These are phyloP conservation scores for Adelges cooleyi DNA, from an alignment of 1,140 invertebrate genomes.

Conservation along the genomic window DNA sequence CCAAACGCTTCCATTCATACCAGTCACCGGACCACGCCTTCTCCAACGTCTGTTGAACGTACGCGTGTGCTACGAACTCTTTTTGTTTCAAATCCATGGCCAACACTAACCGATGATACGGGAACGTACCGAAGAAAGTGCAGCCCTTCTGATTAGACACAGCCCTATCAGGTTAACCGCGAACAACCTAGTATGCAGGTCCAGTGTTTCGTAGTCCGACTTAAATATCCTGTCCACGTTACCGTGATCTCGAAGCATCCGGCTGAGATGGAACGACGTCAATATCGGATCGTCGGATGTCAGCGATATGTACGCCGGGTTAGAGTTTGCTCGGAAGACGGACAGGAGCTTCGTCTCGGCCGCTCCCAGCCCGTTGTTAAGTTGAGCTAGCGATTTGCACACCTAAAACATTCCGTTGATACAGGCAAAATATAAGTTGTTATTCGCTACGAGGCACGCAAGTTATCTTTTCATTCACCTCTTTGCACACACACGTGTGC, in stretches of 20 bases:
- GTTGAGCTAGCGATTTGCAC: neutral
- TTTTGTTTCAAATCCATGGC: constrained; percentile 62
- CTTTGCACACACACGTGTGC: constrained; percentile 46
- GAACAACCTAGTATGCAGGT: neutral
- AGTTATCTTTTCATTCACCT: too few relatives aligned
- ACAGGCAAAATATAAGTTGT: too few relatives aligned
- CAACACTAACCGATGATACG: constrained; percentile 50
- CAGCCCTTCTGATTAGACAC: constrained; percentile 39
- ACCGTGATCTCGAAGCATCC: neutral
- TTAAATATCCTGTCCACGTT: neutral
- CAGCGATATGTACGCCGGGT: constrained; percentile 54
- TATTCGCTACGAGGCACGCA: too few relatives aligned
- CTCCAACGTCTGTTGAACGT: constrained; percentile 50
- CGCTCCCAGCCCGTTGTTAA: neutral
- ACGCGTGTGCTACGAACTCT: constrained; percentile 60
- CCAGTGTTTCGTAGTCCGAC: neutral
- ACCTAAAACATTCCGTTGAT: neutral
- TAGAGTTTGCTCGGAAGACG: constrained; percentile 48
- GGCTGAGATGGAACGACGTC: constrained; percentile 43
- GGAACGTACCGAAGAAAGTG: constrained; percentile 38
- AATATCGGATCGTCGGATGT: constrained; percentile 53
- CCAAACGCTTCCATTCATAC: constrained; percentile 44
- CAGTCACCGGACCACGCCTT: constrained; percentile 45
- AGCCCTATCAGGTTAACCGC: neutral
- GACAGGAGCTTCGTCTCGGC: constrained; percentile 31